Evolutionary conservation across 2,797 vertebrate species (phyloP), one percentile per base, ranked within the genome.

Genomic region (Ispidina picta): DNA sequence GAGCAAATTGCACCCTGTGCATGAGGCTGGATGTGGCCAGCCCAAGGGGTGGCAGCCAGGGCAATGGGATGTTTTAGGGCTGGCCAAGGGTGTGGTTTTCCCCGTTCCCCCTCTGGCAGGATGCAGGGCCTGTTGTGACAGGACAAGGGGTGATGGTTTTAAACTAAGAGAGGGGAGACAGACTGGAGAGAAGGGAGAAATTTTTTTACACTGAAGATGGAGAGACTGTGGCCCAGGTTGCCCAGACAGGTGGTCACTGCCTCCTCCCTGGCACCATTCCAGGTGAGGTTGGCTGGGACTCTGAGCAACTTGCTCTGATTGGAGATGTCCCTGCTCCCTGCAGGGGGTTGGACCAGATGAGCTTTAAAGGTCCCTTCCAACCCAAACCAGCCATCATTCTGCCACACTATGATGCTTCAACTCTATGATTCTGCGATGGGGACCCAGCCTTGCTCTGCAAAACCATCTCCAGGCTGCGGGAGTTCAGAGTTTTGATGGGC

Each of bases 51-150:
- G 5, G 70, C 75, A 46, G 54, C 26, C 2, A 2, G 54, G n/a
- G 41, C 73, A 25, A 3, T 3, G n/a, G 51, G 71, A 43, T 19
- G 59, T 11, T 66, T 43, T 1, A 8, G 44, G 31, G 14, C 64
- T 0, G 0, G 12, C 41, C 62, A 73, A 28, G 9, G 11, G n/a
- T 58, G 64, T 13, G 68, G 33, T 62, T 92, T 72, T 12, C 41
- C 28, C 29, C 0, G 0, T 29, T 59, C 10, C 15, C 33, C 3
- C 22, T 65, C 74, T 15, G 22, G 49, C 48, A 48, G 1, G 2
- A 13, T 3, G 25, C 68, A 52, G 80, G 54, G 43, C 62, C 62
- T 64, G 29, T 23, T 22, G 20, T 7, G 41, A 31, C 62, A 64
- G 41, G 39, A 63, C 20, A n/a, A 43, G 28, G 28, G 20, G 62